Conservation (phyloP, 2,888 invertebrate species). For the Eupithecia insigniata region DNA sequence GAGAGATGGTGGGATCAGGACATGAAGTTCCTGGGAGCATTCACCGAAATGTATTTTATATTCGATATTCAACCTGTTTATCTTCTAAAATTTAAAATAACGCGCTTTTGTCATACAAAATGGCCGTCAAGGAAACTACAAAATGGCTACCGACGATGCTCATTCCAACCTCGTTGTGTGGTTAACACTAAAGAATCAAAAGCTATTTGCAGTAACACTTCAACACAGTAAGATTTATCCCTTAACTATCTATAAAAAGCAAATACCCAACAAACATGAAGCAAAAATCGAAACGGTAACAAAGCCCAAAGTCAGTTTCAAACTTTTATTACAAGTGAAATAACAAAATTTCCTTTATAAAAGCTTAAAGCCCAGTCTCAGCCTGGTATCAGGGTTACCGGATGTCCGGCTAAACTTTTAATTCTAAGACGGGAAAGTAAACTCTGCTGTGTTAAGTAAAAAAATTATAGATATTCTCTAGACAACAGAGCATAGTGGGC, state of each 20-base stretch:
- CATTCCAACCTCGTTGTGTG: background rate
- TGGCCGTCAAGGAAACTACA: background rate
- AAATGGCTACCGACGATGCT: background rate
- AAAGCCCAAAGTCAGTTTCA: background rate
- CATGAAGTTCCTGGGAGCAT: too few relatives aligned
- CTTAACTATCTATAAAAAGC: background rate
- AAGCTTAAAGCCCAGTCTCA: constrained; percentile 8
- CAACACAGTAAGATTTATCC: background rate
- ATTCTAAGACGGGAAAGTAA: background rate
- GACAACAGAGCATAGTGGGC: background rate
- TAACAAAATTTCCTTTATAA: constrained; percentile 5
- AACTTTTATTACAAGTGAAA: constrained; percentile 11
- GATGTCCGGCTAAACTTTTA: background rate
- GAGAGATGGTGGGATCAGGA: too few relatives aligned
- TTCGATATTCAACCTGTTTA: background rate
- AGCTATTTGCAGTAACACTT: constrained; percentile 7
- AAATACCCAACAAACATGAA: background rate
- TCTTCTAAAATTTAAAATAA: background rate
- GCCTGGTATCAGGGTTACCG: background rate
- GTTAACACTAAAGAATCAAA: background rate
- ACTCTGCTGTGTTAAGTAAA: background rate
- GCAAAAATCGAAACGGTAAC: constrained; percentile 4
- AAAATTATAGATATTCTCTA: background rate
- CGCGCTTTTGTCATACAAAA: background rate
- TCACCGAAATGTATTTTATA: too few relatives aligned